Conservation (phyloP, 2,113 vertebrate genomes). For the Copsychus sechellarum region DNA sequence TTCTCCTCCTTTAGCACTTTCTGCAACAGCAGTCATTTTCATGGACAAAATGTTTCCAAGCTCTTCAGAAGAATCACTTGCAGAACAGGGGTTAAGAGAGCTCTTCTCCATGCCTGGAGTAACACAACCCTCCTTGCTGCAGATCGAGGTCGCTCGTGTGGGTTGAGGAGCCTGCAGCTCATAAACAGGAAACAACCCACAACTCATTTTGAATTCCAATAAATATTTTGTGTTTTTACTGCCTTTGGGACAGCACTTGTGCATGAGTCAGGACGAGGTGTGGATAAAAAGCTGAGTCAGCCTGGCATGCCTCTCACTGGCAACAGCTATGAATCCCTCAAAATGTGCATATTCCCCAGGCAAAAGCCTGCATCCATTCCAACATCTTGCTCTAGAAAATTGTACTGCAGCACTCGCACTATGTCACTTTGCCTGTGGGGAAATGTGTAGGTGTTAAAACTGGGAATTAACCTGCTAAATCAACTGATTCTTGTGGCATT, state of each 20-base stretch:
- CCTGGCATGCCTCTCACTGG: neutral
- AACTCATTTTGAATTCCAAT: neutral
- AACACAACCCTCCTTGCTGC: neutral
- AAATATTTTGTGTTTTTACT: neutral
- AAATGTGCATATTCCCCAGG: neutral
- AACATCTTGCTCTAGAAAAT: neutral
- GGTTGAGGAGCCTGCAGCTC: neutral
- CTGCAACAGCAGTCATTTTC: neutral
- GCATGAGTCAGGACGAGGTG: neutral
- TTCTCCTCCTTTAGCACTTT: neutral
- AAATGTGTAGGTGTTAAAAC: neutral
- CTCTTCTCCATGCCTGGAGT: neutral
- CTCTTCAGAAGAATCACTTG: neutral
- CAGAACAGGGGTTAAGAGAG: neutral
- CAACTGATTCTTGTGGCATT: neutral
- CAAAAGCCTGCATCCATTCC: neutral
- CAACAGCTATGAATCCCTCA: neutral
- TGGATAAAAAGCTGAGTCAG: neutral
- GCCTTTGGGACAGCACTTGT: neutral
- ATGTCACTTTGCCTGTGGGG: neutral
- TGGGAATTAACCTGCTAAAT: neutral
- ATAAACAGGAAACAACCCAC: slow-evolving; percentile 29
- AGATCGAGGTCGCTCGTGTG: neutral
- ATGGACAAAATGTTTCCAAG: neutral
- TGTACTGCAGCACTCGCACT: neutral